Conservation (phyloP, 2,797 vertebrate species). For the Rhinophrynus dorsalis region DNA sequence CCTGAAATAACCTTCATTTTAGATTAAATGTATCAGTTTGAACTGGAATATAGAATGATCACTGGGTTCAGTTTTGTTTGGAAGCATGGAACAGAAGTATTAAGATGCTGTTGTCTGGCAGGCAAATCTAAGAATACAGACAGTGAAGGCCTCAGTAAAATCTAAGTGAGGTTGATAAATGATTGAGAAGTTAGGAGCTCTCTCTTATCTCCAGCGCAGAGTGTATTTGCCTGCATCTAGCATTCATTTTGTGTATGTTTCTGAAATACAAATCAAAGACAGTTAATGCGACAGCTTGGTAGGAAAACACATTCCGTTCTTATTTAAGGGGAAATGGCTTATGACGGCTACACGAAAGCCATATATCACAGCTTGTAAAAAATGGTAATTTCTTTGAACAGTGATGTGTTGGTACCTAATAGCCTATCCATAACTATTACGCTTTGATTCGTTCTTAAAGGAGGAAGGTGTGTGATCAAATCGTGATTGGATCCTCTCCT, state of each 20-base stretch:
- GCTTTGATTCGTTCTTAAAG: slow-evolving; percentile 51
- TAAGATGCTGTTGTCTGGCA: not conserved
- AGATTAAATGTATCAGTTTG: too few relatives aligned
- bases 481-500: slow-evolving; percentile 50
- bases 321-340: slow-evolving; percentile 61
- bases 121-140: not conserved
- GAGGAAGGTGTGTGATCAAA: slow-evolving; percentile 43
- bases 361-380: slow-evolving; percentile 52
- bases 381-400: slow-evolving; percentile 47
- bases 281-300: slow-evolving; percentile 52
- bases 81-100: too few relatives aligned
- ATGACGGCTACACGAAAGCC: slow-evolving; percentile 34
- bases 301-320: slow-evolving; percentile 58
- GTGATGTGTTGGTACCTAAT: slow-evolving; percentile 53
- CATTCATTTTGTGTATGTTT: slow-evolving; percentile 46
- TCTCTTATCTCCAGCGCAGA: slow-evolving; percentile 36
- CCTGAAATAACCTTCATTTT: too few relatives aligned
- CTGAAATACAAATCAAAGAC: slow-evolving; percentile 55
- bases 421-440: slow-evolving; percentile 46
- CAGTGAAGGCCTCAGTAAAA: slow-evolving; percentile 22
- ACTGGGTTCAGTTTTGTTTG: not conserved
- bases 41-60: not conserved
- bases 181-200: not conserved
- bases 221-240: slow-evolving; percentile 44
- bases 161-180: slow-evolving; percentile 39